These are phyloP conservation scores for Amphipyra tragopoginis DNA, from an alignment of 2,888 invertebrate species.

Conservation along the genomic window DNA sequence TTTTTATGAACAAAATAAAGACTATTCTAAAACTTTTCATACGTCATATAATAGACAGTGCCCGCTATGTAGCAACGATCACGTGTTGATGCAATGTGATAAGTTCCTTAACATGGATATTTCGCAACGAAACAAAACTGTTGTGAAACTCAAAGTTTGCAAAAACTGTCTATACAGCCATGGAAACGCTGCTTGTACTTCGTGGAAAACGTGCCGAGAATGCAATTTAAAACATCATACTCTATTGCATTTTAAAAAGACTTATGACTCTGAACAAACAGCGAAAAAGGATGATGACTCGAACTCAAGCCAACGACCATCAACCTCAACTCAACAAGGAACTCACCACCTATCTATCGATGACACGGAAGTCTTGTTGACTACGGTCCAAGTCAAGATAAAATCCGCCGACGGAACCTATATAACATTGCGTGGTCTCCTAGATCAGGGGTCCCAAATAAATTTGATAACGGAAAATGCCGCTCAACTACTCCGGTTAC, in stretches of 20 bases:
- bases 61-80: conserved; percentile 5
- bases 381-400: conserved; percentile 8
- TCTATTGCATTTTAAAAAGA: conserved; percentile 8
- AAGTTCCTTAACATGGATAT: conserved; percentile 12
- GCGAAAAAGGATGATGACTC: background rate
- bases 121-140: conserved; percentile 6
- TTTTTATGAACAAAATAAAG: no score
- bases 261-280: background rate
- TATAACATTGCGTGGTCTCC: conserved; percentile 10
- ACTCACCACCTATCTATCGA: conserved; percentile 5
- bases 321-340: conserved; percentile 4
- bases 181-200: conserved; percentile 9
- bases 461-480: conserved; percentile 23
- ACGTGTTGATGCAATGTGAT: conserved; percentile 14
- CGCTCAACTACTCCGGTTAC: conserved; percentile 11
- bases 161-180: conserved; percentile 23
- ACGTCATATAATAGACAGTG: conserved; percentile 1
- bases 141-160: conserved; percentile 12
- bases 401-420: conserved; percentile 4
- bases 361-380: conserved; percentile 14
- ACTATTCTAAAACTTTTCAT: conserved; percentile 8
- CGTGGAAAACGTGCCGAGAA: conserved; percentile 11
- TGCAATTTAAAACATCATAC: conserved; percentile 17
- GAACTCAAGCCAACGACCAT: background rate
- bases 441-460: conserved; percentile 21